These are phyloP conservation scores for Pitta sordida DNA, from an alignment of 2,113 vertebrate species.

Conservation along the genomic window DNA sequence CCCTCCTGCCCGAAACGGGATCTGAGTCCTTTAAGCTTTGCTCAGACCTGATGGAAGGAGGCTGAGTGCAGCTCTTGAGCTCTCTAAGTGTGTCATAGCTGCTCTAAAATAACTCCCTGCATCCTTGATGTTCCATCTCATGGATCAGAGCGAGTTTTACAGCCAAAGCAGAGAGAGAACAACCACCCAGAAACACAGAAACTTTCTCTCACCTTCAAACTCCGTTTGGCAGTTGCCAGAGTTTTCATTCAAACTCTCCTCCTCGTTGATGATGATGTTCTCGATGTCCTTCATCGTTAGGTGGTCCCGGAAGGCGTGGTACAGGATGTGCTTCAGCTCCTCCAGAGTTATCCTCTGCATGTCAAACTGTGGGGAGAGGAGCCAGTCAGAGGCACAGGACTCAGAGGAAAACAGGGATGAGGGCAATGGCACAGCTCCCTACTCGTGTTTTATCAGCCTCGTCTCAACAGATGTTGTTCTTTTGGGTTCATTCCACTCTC, in stretches of 20 bases:
- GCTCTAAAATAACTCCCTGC: neutral
- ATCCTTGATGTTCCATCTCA: neutral
- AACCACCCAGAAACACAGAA: neutral
- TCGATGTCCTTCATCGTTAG: conserved; percentile 99
- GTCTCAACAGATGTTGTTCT: neutral
- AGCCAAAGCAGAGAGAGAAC: neutral
- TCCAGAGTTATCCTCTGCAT: conserved; percentile 98
- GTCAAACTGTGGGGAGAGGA: conserved; percentile 85
- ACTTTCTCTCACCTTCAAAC: conserved; percentile 86
- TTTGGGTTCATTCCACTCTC: neutral
- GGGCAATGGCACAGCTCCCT: neutral
- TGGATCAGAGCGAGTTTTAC: fast-evolving
- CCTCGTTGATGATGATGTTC: conserved; percentile 98
- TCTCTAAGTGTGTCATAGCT: neutral
- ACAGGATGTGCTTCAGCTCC: conserved; percentile 97
- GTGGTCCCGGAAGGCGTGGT: conserved; percentile 96
- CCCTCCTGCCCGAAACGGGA: neutral
- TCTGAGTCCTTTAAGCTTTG: neutral
- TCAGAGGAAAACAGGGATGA: fast-evolving
- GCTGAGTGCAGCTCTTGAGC: neutral
- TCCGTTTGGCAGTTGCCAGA: conserved; percentile 94
- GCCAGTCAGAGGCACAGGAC: neutral
- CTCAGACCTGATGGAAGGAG: neutral
- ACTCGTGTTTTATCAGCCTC: neutral
- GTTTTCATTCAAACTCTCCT: conserved; percentile 96